These are phyloP conservation scores for Lonchura striata DNA, from an alignment of 2,113 vertebrate genomes.

Conservation along the genomic window DNA sequence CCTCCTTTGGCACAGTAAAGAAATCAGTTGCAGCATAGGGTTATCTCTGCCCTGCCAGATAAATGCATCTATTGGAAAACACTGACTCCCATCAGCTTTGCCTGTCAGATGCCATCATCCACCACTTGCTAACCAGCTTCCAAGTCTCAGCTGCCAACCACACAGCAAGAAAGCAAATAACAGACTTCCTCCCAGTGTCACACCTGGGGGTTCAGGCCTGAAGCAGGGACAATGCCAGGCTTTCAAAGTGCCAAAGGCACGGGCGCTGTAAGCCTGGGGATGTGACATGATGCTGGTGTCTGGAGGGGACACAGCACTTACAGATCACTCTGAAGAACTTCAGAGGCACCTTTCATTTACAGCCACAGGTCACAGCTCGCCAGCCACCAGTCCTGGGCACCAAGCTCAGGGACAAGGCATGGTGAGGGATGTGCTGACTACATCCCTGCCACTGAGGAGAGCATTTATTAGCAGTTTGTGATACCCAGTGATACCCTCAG, in stretches of 20 bases:
- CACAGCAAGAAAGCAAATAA: background rate
- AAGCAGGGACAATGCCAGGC: background rate
- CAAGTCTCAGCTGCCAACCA: conserved; percentile 21
- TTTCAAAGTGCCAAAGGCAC: background rate
- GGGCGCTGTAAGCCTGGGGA: background rate
- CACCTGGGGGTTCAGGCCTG: background rate
- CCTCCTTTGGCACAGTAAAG: background rate
- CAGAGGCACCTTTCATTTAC: background rate
- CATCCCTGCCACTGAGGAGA: background rate
- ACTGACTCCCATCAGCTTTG: conserved; percentile 1
- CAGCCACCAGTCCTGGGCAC: background rate
- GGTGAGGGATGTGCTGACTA: background rate
- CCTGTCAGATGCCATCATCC: conserved; percentile 35
- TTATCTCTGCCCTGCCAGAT: conserved; percentile 22
- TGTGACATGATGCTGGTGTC: background rate
- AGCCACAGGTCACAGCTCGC: background rate
- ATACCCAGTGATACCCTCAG: background rate
- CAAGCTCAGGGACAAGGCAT: background rate
- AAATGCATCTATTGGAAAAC: conserved; percentile 7
- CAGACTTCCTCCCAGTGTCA: background rate
- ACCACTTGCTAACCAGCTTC: conserved; percentile 23
- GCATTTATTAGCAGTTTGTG: background rate
- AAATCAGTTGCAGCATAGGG: background rate
- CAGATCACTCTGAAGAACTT: background rate
- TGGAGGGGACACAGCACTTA: background rate